These are phyloP conservation scores for Erythrocebus patas DNA, from an alignment of 2,113 vertebrate species.

Conservation along the genomic window DNA sequence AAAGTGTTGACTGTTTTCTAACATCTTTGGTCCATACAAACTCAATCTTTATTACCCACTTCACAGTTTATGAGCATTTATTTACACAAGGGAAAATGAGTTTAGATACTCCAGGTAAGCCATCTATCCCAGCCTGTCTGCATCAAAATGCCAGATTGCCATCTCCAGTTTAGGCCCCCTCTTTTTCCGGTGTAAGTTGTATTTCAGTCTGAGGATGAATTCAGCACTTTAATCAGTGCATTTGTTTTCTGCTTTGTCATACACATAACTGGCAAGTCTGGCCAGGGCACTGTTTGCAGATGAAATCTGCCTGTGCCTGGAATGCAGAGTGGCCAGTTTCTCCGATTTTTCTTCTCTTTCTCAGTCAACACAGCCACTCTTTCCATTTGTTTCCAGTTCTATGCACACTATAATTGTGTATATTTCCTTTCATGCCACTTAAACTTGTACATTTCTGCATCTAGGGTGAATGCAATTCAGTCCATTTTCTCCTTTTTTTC, in stretches of 20 bases:
- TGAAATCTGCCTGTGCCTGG: slow-evolving; percentile 76
- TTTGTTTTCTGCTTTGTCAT: slow-evolving; percentile 86
- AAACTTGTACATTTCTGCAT: slow-evolving; percentile 47
- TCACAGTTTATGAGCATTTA: not conserved
- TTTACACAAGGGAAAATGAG: not conserved
- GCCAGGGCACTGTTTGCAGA: slow-evolving; percentile 55
- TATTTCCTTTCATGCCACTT: slow-evolving; percentile 63
- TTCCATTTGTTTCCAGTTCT: slow-evolving; percentile 39
- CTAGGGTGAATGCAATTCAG: not conserved
- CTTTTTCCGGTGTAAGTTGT: slow-evolving; percentile 43
- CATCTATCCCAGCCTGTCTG: slow-evolving; percentile 36
- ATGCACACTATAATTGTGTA: slow-evolving; percentile 39
- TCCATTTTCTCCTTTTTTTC: slow-evolving; percentile 3
- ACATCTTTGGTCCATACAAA: not conserved
- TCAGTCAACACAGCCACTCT: slow-evolving; percentile 14
- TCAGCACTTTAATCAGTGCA: slow-evolving; percentile 75
- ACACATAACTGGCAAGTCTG: slow-evolving; percentile 76
- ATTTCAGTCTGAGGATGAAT: slow-evolving; percentile 72
- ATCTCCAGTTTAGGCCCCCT: not conserved
- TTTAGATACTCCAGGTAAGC: not conserved
- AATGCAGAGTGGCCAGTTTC: slow-evolving; percentile 69
- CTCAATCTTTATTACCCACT: not conserved
- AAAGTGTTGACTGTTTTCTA: slow-evolving; percentile 11
- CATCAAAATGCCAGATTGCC: slow-evolving; percentile 65
- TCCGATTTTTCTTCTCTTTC: slow-evolving; percentile 59